Evolutionary conservation across 2,888 invertebrate species (phyloP).

Genomic region (Drosophila melanosoma): DNA sequence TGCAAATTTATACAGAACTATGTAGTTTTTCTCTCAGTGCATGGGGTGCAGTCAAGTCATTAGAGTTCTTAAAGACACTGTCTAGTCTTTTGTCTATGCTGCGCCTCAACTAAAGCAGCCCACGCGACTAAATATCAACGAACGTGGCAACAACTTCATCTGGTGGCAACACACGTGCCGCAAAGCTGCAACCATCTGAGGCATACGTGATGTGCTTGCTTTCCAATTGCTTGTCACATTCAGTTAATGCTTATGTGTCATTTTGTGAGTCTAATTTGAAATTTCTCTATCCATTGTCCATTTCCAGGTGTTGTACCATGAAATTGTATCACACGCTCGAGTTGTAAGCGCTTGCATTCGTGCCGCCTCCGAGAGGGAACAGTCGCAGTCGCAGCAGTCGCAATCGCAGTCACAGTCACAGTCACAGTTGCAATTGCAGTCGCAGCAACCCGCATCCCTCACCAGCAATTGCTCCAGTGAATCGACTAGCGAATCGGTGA

Average conservation of each 20-base stretch:
- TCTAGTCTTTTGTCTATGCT: conserved; percentile 31
- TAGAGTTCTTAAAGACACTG: conserved; percentile 41
- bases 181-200: conserved; percentile 31
- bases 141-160: conserved; percentile 39
- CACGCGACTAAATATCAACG: conserved; percentile 10
- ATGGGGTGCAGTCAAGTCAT: conserved; percentile 52
- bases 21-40: conserved; percentile 33
- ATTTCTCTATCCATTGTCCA: conserved; percentile 34
- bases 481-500: conserved; percentile 70
- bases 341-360: conserved; percentile 93
- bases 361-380: conserved; percentile 87
- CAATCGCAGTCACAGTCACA: conserved; percentile 58
- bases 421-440: conserved; percentile 45
- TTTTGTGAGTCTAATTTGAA: conserved; percentile 27
- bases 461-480: conserved; percentile 78
- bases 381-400: conserved; percentile 26
- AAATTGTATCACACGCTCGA: conserved; percentile 96
- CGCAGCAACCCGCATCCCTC: conserved; percentile 68
- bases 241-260: conserved; percentile 19
- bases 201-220: conserved; percentile 55
- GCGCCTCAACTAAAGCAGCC: conserved; percentile 28
- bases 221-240: conserved; percentile 40
- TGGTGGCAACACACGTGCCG: conserved; percentile 9
- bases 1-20: background rate
- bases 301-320: conserved; percentile 94